These are phyloP conservation scores for Sarcophaga carnaria DNA, from an alignment of 2,888 invertebrate species.

Conservation along the genomic window DNA sequence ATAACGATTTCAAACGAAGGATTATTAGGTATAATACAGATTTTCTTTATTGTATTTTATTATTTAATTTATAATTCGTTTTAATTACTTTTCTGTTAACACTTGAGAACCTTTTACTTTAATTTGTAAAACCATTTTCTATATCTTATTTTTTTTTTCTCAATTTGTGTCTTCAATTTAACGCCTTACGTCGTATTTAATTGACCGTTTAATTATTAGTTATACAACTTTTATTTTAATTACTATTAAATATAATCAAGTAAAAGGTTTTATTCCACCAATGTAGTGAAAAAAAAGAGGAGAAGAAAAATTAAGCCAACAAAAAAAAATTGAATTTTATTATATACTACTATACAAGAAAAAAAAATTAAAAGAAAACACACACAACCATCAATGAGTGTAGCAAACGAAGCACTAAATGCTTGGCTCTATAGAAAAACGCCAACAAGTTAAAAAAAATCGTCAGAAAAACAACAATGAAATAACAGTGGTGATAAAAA, in stretches of 20 bases:
- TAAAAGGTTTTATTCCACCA: constrained; percentile 59
- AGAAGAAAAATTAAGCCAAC: constrained; percentile 9
- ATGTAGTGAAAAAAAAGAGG: constrained; percentile 43
- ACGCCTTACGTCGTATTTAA: constrained; percentile 26
- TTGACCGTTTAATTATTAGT: constrained; percentile 34
- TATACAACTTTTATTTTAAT: constrained; percentile 51
- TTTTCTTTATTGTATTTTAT: constrained; percentile 12
- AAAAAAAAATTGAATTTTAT: constrained; percentile 24
- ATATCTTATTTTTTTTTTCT: constrained; percentile 1
- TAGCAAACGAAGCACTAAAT: constrained; percentile 76
- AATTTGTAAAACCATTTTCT: constrained; percentile 1
- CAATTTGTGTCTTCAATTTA: constrained; percentile 36
- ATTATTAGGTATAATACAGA: constrained; percentile 9
- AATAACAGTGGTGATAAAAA: constrained; percentile 12
- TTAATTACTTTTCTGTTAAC: constrained; percentile 11
- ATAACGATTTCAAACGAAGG: constrained; percentile 50
- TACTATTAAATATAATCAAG: constrained; percentile 1
- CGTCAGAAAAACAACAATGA: constrained; percentile 26
- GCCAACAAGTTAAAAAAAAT: constrained; percentile 66
- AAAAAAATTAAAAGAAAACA: constrained; percentile 49
- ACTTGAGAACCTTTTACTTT: constrained; percentile 5
- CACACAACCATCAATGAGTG: constrained; percentile 75
- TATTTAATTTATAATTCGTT: background rate
- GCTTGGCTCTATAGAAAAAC: constrained; percentile 69
- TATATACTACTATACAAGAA: constrained; percentile 39